phyloP scores from a whole-genome alignment of 2,113 vertebrate genomes.

The Chaetops frenatus region DNA sequence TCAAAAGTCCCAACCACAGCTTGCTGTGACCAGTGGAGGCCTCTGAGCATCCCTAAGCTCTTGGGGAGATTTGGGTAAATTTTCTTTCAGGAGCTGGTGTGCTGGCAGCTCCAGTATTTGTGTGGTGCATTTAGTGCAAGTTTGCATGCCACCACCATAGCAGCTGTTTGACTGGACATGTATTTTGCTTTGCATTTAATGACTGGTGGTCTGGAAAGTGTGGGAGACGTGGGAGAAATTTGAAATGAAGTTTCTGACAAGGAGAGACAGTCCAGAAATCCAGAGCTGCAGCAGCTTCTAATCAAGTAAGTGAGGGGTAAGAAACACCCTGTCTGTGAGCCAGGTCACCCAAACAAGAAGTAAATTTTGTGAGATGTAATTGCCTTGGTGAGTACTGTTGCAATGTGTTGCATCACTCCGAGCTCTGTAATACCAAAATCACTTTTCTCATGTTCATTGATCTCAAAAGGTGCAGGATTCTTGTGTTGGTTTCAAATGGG shows the following conservation, averaged over 20 bases:
- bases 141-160: not conserved
- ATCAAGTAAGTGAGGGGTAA: not conserved
- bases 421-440: not conserved
- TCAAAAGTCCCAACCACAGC: not conserved
- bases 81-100: not conserved
- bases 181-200: not conserved
- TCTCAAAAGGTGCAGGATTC: not conserved
- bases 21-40: not conserved
- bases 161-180: accelerated
- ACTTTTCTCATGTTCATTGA: accelerated
- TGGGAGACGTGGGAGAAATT: not conserved
- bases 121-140: not conserved
- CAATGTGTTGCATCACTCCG: not conserved
- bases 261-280: not conserved
- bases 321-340: not conserved
- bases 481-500: not conserved
- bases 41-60: not conserved
- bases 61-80: not conserved
- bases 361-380: not conserved
- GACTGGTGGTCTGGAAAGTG: no score
- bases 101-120: not conserved
- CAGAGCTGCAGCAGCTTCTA: not conserved
- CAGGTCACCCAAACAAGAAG: not conserved
- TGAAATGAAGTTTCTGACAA: not conserved
- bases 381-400: not conserved